Conservation (phyloP, 1,140 invertebrate species). For the Hydropsyche tenuis region DNA sequence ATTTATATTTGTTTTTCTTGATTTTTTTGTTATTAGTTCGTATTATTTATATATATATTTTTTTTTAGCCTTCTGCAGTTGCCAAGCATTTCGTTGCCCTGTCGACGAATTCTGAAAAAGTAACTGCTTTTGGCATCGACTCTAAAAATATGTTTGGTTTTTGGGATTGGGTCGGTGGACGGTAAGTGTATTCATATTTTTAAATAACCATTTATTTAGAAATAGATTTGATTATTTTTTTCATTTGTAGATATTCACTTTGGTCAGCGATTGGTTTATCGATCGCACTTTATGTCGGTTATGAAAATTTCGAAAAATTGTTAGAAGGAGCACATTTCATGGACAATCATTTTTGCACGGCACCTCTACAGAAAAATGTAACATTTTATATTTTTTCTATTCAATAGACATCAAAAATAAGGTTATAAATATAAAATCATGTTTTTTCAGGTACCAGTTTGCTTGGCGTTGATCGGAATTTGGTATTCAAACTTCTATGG, state of each 20-base stretch:
- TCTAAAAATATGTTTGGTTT: constrained; percentile 99
- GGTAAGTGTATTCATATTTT: constrained; percentile 55
- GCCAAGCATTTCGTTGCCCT: constrained; percentile 98
- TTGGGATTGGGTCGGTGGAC: constrained; percentile 99
- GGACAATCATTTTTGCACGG: constrained; percentile 91
- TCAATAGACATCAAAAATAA: too few relatives aligned
- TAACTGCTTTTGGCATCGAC: constrained; percentile 96
- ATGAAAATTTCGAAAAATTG: constrained; percentile 94
- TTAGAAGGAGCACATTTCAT: constrained; percentile 90
- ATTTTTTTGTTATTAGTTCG: neutral
- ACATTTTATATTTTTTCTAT: constrained; percentile 57
- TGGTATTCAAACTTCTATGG: constrained; percentile 98
- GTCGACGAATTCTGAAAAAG: constrained; percentile 93
- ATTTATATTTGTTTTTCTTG: constrained; percentile 51
- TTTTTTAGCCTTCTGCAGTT: constrained; percentile 75
- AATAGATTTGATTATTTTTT: constrained; percentile 5
- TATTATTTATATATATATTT: constrained; percentile 15
- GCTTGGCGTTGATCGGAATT: constrained; percentile 92
- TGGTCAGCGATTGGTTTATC: constrained; percentile 99
- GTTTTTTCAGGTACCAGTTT: constrained; percentile 82
- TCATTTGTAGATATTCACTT: constrained; percentile 77
- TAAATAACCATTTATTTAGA: neutral
- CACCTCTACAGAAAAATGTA: constrained; percentile 95
- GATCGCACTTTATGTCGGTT: constrained; percentile 92
- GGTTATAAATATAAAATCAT: constrained; percentile 17